A percentile compares a stretch with the other conserved stretches of the same genome.
These are phyloP conservation scores for Parauchenoglanis ngamensis DNA, from an alignment of 2,797 vertebrate species.

Conservation along the genomic window DNA sequence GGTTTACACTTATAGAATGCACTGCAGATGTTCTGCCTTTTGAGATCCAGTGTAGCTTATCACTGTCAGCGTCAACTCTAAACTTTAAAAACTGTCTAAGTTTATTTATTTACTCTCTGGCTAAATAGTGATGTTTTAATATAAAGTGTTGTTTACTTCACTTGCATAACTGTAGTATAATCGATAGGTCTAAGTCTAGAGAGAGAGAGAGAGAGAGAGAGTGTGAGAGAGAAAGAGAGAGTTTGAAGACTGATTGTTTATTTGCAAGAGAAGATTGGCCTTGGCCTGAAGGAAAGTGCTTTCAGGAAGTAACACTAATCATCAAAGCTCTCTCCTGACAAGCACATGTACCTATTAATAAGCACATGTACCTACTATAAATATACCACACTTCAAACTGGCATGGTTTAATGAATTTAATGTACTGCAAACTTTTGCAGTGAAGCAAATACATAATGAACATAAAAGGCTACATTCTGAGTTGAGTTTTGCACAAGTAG, in stretches of 20 bases:
- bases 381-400: slow-evolving; percentile 54
- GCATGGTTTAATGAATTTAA: slow-evolving; percentile 34
- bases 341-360: slow-evolving; percentile 60
- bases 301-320: slow-evolving; percentile 57
- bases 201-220: background rate
- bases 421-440: slow-evolving; percentile 38
- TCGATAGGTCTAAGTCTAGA: background rate
- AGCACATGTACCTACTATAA: slow-evolving; percentile 60
- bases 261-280: slow-evolving; percentile 50
- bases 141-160: slow-evolving; percentile 2
- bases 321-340: slow-evolving; percentile 54
- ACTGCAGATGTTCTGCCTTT: background rate
- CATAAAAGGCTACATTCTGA: background rate
- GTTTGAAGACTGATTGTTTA: slow-evolving; percentile 48
- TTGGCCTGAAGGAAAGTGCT: slow-evolving; percentile 48
- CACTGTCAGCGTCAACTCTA: background rate
- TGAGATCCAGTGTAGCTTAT: background rate
- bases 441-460: slow-evolving; percentile 16
- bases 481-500: background rate
- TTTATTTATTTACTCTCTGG: slow-evolving; percentile 13
- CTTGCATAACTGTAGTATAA: slow-evolving; percentile 20
- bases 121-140: slow-evolving; percentile 3
- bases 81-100: background rate
- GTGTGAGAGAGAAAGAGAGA: too few relatives aligned
- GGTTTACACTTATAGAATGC: slow-evolving; percentile 3